Evolutionary conservation across 92 coral and sea anemone species (phyloP).

Genomic region (Zoanthus sansibaricus): DNA sequence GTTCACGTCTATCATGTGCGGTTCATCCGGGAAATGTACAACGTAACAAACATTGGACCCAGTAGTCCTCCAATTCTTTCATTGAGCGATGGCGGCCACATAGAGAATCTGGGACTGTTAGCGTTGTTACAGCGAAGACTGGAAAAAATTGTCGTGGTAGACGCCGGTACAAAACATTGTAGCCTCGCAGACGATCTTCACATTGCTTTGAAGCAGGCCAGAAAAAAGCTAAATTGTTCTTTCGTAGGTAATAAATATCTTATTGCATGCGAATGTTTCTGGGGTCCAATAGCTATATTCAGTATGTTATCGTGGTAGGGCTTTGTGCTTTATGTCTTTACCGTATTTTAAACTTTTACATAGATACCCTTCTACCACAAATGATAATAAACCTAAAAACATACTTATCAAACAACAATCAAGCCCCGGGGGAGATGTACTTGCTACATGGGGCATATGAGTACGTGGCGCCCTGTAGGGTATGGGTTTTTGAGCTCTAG

Average conservation of each 20-base stretch:
- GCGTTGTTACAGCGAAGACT: constrained; percentile 74
- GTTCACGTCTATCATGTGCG: constrained; percentile 86
- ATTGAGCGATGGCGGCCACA: constrained; percentile 84
- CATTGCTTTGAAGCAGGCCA: constrained; percentile 70
- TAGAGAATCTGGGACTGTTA: constrained; percentile 82
- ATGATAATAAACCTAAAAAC: too few relatives aligned
- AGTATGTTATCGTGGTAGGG: too few relatives aligned
- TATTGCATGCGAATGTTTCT: too few relatives aligned
- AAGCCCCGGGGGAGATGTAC: too few relatives aligned
- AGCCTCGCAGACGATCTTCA: constrained; percentile 65
- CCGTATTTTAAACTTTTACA: too few relatives aligned
- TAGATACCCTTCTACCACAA: too few relatives aligned
- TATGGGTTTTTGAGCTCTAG: too few relatives aligned
- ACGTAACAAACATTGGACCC: constrained; percentile 80
- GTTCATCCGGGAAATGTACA: constrained; percentile 74
- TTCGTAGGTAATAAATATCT: constrained; percentile 58
- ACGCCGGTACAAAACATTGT: constrained; percentile 64
- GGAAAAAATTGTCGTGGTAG: constrained; percentile 75
- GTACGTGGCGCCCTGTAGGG: too few relatives aligned
- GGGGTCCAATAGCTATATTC: too few relatives aligned
- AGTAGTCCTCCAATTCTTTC: constrained; percentile 75
- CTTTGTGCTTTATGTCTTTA: too few relatives aligned
- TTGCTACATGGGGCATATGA: too few relatives aligned
- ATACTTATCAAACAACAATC: too few relatives aligned
- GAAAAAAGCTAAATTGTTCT: constrained; percentile 73